Evolutionary conservation across 2,797 vertebrate species (phyloP), one percentile per base, ranked within the genome.

Genomic region (Syngnathus rostellatus): DNA sequence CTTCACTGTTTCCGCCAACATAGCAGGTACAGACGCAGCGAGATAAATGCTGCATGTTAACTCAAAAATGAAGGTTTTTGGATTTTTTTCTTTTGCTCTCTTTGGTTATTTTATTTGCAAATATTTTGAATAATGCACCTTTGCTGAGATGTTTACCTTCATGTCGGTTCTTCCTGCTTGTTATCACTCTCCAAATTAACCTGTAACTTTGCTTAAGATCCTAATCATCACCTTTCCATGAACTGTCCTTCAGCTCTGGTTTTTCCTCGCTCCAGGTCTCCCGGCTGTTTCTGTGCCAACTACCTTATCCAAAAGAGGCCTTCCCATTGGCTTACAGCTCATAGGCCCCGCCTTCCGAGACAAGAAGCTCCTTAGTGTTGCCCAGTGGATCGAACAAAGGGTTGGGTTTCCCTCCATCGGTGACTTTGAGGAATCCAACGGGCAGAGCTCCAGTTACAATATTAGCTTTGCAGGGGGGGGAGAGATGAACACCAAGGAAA

Each of bases 291-390:
- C 69, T 17, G 80, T 99, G 75, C 97, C 97, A 25, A 73, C 88
- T 0, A 92, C 92, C 9, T 91, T 98, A 66, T 98, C 97, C 53
- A 81, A 63, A 65, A 86, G 89, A 60, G 94, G 95, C 51, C 90
- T 99, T 82, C 97, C 97, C 38, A 65, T 99, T 72, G 90, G 95
- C 63, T 87, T 99, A 45, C 97, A 99, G 85, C 92, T 99, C 53
- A 95, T 97, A 68, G 94, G 93, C 46, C 92, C 74, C 8, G 81
- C 90, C 5, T 90, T 95, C 79, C 89, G 89, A 68, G 97, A 99
- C 82, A 73, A 83, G 77, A 92, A 93, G 83, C 89, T 99, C 79
- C 92, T 99, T 9, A 81, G 84, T 16, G 76, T 96, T 37, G 95
- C 97, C 68, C 92, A 79, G 19, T 99, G 97, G 97, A 87, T 97